Evolutionary conservation across 2,797 vertebrate genomes (phyloP).

Genomic region (Onychomys arenicola): DNA sequence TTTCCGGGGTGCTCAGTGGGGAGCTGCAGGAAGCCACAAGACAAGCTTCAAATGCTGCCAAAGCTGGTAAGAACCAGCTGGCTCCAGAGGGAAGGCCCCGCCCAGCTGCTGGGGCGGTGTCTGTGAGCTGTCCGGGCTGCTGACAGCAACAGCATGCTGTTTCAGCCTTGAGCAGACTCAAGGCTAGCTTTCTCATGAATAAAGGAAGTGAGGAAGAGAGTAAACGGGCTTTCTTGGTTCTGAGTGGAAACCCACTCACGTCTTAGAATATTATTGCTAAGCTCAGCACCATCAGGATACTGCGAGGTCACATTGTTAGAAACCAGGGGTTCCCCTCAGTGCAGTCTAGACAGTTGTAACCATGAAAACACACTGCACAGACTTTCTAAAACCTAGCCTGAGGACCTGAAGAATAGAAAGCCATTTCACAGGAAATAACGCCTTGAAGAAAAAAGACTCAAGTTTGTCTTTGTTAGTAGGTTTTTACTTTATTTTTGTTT

Average conservation of each 20-base stretch:
- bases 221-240: slow-evolving; percentile 1
- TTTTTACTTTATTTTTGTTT: neutral
- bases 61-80: slow-evolving; percentile 73
- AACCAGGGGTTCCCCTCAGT: slow-evolving; percentile 16
- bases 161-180: slow-evolving; percentile 70
- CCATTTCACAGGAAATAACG: neutral
- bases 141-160: slow-evolving; percentile 26
- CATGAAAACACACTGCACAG: neutral
- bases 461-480: neutral
- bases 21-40: neutral
- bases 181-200: slow-evolving; percentile 13
- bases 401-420: neutral
- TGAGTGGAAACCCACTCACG: neutral
- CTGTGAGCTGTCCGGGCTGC: slow-evolving; percentile 61
- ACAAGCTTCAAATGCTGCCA: neutral
- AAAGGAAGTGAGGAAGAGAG: slow-evolving; percentile 16
- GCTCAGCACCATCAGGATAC: fast-evolving
- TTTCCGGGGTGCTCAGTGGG: neutral
- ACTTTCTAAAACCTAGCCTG: neutral
- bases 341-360: neutral
- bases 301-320: neutral
- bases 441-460: neutral
- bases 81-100: neutral
- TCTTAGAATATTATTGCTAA: neutral
- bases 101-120: slow-evolving; percentile 29